Percentiles rank a stretch among this genome's conserved stretches.
phyloP scores from a whole-genome alignment of 2,888 invertebrate genomes.

The Lysandra coridon region DNA sequence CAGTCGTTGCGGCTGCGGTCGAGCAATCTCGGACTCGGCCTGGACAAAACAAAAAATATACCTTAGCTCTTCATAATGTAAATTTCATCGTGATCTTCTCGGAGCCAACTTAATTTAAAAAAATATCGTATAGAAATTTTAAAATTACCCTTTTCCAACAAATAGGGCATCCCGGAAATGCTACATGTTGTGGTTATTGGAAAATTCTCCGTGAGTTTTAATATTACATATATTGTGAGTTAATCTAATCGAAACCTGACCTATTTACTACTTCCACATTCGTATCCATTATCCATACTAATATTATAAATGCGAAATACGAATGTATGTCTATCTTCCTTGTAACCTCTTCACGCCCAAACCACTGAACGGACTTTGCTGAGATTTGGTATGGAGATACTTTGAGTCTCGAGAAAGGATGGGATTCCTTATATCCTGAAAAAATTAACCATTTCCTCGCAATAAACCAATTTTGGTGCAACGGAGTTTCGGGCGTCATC shows the following conservation, averaged over 20 bases:
- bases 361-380: no score
- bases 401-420: no score
- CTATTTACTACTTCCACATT: no score
- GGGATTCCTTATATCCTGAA: no score
- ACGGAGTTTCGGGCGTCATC: no score
- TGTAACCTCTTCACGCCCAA: no score
- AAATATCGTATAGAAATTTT: neutral
- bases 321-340: no score
- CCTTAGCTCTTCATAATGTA: neutral
- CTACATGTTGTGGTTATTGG: neutral
- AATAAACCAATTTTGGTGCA: no score
- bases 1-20: slow-evolving; percentile 67
- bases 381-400: no score
- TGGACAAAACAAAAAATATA: slow-evolving; percentile 38
- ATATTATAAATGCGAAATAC: no score
- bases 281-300: no score
- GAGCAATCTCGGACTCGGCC: slow-evolving; percentile 58
- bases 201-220: neutral
- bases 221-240: neutral
- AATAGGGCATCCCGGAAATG: neutral
- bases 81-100: neutral
- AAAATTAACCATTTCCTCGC: no score
- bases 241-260: neutral
- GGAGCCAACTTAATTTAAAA: neutral
- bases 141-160: neutral